Conservation (phyloP, 2,888 invertebrate species). For the Pterostichus niger region DNA sequence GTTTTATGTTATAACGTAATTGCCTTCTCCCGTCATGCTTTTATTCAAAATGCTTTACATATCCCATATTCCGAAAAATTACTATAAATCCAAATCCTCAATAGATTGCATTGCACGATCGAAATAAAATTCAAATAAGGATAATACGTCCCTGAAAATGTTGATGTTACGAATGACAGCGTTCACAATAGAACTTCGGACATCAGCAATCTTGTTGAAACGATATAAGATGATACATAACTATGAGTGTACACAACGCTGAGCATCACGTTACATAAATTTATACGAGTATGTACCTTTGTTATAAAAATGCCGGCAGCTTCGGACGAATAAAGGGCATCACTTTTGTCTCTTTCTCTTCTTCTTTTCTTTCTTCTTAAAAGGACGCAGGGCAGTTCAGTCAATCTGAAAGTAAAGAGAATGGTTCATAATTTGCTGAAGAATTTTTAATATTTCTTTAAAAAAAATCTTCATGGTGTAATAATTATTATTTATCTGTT, state of each 20-base stretch:
- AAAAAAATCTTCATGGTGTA: too few species aligned
- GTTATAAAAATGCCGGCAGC: too few species aligned
- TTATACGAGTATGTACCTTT: neutral
- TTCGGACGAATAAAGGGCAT: too few species aligned
- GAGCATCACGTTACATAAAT: neutral
- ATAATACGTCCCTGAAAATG: constrained; percentile 2
- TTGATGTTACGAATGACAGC: neutral
- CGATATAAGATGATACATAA: neutral
- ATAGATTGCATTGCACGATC: neutral
- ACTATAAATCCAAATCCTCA: neutral
- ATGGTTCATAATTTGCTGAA: constrained; percentile 7
- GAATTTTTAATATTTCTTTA: constrained; percentile 11
- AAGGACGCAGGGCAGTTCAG: too few species aligned
- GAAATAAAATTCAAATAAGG: constrained; percentile 21
- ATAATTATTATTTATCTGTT: too few species aligned
- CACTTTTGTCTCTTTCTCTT: too few species aligned
- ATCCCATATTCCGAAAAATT: neutral
- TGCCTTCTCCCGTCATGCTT: too few species aligned
- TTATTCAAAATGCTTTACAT: neutral
- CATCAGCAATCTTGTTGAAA: constrained; percentile 6
- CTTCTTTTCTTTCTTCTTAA: too few species aligned
- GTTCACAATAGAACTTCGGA: neutral
- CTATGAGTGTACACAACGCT: neutral
- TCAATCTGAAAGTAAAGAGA: constrained; percentile 22
- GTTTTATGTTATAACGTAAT: too few species aligned